Evolutionary conservation across 1,140 invertebrate species (phyloP).

Genomic region (Drosophila sp.): DNA sequence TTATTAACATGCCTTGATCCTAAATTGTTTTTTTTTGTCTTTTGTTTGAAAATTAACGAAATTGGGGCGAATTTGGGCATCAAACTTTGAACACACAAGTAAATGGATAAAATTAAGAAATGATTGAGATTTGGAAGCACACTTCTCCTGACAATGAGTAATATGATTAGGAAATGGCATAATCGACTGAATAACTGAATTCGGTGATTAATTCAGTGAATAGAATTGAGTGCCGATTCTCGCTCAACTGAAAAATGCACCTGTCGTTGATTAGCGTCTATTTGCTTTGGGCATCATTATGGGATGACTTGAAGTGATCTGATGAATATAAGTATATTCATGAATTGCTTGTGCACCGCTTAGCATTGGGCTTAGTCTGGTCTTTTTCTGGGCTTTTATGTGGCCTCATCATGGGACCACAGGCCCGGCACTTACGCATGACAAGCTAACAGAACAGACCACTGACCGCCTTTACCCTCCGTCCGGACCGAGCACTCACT

Average conservation of each 20-base stretch:
- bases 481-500: not conserved
- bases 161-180: too few species aligned
- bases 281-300: not conserved
- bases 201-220: not conserved
- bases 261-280: not conserved
- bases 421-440: slow-evolving; percentile 26
- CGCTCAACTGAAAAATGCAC: not conserved
- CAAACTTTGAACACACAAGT: too few species aligned
- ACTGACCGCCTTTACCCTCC: slow-evolving; percentile 5
- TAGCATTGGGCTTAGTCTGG: slow-evolving; percentile 8
- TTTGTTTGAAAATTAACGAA: too few species aligned
- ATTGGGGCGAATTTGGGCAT: too few species aligned
- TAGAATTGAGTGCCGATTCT: not conserved
- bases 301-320: slow-evolving; percentile 2
- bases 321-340: slow-evolving; percentile 37
- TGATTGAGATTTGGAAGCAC: too few species aligned
- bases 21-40: too few species aligned
- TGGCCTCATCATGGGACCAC: slow-evolving; percentile 38
- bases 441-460: slow-evolving; percentile 23
- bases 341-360: slow-evolving; percentile 22
- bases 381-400: slow-evolving; percentile 39
- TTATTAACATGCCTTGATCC: too few species aligned
- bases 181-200: too few species aligned
- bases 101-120: too few species aligned
- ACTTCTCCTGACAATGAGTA: too few species aligned